These are phyloP conservation scores for Blastomussa wellsi DNA, from an alignment of 92 coral and sea anemone species.

Conservation along the genomic window DNA sequence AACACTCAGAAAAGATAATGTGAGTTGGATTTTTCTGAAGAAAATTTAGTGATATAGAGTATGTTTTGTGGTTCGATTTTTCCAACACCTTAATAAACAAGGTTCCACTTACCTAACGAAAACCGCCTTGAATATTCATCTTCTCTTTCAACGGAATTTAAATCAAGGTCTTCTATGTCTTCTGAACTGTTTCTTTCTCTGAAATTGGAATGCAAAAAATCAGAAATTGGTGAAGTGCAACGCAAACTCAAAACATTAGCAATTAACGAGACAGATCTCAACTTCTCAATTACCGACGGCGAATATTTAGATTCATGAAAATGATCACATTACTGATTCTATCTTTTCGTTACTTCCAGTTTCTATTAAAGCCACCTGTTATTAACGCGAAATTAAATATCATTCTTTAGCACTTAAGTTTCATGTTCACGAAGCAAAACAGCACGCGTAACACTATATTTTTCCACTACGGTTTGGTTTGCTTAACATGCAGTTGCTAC, in stretches of 20 bases:
- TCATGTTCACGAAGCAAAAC: not conserved
- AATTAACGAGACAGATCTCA: not conserved
- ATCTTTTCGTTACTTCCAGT: not conserved
- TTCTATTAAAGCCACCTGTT: constrained; percentile 1
- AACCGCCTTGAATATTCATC: constrained; percentile 36
- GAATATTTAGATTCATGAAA: not conserved
- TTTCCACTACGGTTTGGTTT: not conserved
- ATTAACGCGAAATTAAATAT: not conserved
- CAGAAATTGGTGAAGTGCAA: not conserved
- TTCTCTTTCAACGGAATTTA: constrained; percentile 36
- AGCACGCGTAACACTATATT: not conserved
- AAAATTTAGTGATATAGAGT: not conserved
- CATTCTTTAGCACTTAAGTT: not conserved
- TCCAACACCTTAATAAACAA: not conserved
- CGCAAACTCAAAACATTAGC: not conserved
- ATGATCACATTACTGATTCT: not conserved
- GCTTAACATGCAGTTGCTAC: not conserved
- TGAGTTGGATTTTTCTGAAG: not conserved
- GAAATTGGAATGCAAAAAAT: not conserved
- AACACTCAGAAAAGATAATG: not conserved
- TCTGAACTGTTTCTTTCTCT: constrained; percentile 77
- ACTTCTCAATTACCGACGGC: not conserved
- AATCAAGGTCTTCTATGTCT: constrained; percentile 67
- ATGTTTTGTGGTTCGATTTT: not conserved
- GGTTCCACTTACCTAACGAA: constrained; percentile 24